A percentile compares a stretch with the other conserved stretches of the same genome.
These are phyloP conservation scores for Caenorhabditis virilis DNA, from an alignment of 2,888 invertebrate genomes.

Conservation along the genomic window DNA sequence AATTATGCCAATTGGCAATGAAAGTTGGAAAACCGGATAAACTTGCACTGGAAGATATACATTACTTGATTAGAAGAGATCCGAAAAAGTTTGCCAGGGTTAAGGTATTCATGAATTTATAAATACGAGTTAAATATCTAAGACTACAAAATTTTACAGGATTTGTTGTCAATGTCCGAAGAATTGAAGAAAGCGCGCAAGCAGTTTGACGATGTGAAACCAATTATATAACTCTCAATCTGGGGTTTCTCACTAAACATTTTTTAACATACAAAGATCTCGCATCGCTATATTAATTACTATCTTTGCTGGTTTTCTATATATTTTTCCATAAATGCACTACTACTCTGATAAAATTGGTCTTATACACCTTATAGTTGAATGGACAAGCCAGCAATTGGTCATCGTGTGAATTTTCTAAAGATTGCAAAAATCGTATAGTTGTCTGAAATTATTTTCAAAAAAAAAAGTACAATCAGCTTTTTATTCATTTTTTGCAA, in stretches of 20 bases:
- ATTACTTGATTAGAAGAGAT: constrained; percentile 89
- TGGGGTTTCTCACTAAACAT: too few species aligned
- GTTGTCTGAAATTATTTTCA: not conserved
- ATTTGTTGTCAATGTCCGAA: constrained; percentile 80
- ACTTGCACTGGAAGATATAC: constrained; percentile 94
- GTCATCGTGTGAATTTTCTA: too few species aligned
- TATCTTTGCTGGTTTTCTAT: too few species aligned
- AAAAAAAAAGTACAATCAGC: not conserved
- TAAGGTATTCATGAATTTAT: constrained; percentile 72
- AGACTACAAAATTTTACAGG: constrained; percentile 43
- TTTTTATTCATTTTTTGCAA: not conserved
- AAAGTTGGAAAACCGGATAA: constrained; percentile 80
- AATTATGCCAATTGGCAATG: constrained; percentile 33
- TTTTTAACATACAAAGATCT: not conserved
- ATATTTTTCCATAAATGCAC: too few species aligned
- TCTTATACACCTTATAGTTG: too few species aligned
- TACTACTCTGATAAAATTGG: too few species aligned
- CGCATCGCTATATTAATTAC: too few species aligned
- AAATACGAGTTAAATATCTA: not conserved
- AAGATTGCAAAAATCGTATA: not conserved
- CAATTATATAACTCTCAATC: too few species aligned
- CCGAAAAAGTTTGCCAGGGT: constrained; percentile 94
- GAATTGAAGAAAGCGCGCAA: constrained; percentile 97
- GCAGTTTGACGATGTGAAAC: constrained; percentile 86
- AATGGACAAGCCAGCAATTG: too few species aligned